Conservation (phyloP, 92 coral and sea anemone species). For the Palythoa grandis region DNA sequence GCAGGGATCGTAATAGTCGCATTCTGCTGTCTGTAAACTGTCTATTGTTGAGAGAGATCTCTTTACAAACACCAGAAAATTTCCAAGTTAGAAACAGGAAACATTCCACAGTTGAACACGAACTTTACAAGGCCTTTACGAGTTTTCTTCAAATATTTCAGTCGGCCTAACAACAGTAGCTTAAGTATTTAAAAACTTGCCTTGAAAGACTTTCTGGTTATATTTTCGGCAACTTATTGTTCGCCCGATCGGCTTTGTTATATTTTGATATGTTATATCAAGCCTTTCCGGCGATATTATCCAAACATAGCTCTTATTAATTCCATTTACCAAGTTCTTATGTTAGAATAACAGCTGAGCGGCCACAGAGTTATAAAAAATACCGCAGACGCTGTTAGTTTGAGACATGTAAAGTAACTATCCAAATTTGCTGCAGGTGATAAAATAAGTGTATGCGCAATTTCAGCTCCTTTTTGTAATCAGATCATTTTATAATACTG, state of each 20-base stretch:
- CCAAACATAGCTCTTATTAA: conserved; percentile 24
- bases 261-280: conserved; percentile 1
- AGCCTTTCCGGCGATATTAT: conserved; percentile 12
- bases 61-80: conserved; percentile 6
- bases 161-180: neutral
- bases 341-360: conserved; percentile 13
- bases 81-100: neutral
- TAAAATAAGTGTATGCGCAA: too few species aligned
- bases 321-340: neutral
- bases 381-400: too few species aligned
- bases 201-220: neutral
- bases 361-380: too few species aligned
- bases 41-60: conserved; percentile 12
- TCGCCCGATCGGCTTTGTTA: neutral
- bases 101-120: neutral
- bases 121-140: neutral
- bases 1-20: neutral
- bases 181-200: neutral
- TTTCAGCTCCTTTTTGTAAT: too few species aligned
- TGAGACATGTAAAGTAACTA: too few species aligned
- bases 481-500: too few species aligned
- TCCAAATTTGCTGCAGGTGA: too few species aligned
- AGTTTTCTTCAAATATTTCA: neutral
- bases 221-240: neutral
- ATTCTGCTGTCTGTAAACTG: neutral